phyloP scores from a whole-genome alignment of 1,140 invertebrate genomes.

The Lepidurus arcticus region DNA sequence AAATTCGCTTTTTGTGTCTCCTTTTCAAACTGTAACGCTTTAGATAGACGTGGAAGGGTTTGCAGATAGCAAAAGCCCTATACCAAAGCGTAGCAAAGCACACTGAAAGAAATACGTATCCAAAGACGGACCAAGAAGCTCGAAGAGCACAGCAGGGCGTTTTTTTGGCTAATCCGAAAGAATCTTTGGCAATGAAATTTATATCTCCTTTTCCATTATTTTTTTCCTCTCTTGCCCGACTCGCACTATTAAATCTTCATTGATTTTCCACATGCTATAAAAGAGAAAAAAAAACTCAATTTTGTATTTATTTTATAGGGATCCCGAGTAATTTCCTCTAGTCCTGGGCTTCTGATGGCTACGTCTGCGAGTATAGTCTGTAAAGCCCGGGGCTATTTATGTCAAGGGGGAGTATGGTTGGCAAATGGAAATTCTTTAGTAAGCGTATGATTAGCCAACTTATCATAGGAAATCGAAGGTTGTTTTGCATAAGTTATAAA shows the following conservation, averaged over 20 bases:
- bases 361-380: too few species aligned
- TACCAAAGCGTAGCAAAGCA: neutral
- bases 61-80: neutral
- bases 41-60: neutral
- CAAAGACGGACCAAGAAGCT: neutral
- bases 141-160: neutral
- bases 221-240: neutral
- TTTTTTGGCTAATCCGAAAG: neutral
- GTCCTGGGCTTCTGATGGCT: neutral
- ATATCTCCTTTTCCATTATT: neutral
- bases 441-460: neutral
- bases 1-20: neutral
- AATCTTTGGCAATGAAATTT: neutral
- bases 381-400: too few species aligned
- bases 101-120: neutral
- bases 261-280: neutral
- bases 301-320: neutral
- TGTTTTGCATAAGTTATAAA: neutral
- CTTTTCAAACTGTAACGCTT: neutral
- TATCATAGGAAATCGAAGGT: neutral
- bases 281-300: neutral
- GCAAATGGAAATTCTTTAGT: neutral
- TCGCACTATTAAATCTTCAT: neutral
- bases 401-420: neutral
- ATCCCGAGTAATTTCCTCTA: slow-evolving; percentile 13